These are phyloP conservation scores for Florisuga fusca DNA, from an alignment of 2,797 vertebrate species.

Conservation along the genomic window DNA sequence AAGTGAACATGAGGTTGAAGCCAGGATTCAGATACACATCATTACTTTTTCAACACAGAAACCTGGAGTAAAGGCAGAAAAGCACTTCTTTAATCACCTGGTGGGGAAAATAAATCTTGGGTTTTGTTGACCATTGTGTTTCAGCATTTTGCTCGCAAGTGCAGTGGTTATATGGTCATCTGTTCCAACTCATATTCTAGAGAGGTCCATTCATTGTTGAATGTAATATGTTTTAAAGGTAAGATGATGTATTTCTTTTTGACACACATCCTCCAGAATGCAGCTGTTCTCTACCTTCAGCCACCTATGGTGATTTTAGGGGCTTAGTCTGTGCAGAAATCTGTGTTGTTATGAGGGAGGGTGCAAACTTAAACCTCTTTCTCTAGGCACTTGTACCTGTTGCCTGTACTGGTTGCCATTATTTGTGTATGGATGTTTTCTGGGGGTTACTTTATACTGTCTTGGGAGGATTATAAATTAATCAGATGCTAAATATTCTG, in stretches of 20 bases:
- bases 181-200: too few species aligned
- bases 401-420: background rate
- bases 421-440: background rate
- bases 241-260: background rate
- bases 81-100: background rate
- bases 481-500: background rate
- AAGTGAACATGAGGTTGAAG: background rate
- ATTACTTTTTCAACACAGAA: background rate
- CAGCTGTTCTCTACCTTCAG: background rate
- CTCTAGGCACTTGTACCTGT: background rate
- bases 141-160: background rate
- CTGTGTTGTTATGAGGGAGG: background rate
- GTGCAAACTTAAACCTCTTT: background rate
- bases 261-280: background rate
- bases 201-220: background rate
- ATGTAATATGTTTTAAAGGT: background rate
- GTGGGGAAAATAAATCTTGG: rapidly evolving
- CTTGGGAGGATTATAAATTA: background rate
- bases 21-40: background rate
- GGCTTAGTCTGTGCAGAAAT: background rate
- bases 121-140: background rate
- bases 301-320: background rate
- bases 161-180: background rate
- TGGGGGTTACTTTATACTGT: background rate
- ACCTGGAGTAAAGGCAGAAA: background rate